phyloP scores from a whole-genome alignment of 1,140 invertebrate species.

The Cyphomyrmex costatus region DNA sequence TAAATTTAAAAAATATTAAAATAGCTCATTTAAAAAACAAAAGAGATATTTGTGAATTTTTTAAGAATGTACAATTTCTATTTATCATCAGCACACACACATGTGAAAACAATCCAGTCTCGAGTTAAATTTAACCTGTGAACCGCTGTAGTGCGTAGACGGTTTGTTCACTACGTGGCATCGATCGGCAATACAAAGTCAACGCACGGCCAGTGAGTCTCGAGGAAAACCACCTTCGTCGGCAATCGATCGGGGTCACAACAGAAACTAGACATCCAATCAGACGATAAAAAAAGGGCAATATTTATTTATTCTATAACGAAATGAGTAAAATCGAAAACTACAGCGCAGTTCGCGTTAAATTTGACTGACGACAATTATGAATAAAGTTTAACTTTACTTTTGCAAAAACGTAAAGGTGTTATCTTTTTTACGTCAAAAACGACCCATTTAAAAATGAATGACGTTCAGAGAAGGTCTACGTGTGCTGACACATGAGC shows the following conservation, averaged over 20 bases:
- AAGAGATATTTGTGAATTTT: no score
- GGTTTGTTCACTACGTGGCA: conserved; percentile 48
- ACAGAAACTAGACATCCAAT: conserved; percentile 53
- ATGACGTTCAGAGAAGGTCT: not conserved
- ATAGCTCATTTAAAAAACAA: not conserved
- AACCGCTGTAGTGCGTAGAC: not conserved
- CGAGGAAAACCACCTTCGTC: conserved; percentile 51
- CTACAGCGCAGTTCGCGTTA: no score
- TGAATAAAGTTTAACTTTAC: not conserved
- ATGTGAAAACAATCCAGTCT: not conserved
- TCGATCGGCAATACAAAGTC: conserved; percentile 60
- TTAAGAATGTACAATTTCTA: not conserved
- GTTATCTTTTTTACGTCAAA: not conserved
- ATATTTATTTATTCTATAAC: conserved; percentile 19
- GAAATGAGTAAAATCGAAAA: not conserved
- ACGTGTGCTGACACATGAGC: not conserved
- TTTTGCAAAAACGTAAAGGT: not conserved
- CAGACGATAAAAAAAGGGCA: conserved; percentile 26
- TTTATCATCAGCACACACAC: not conserved
- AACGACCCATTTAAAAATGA: not conserved
- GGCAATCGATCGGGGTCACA: conserved; percentile 68
- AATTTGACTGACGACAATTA: not conserved
- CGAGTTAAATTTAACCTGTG: conserved; percentile 38
- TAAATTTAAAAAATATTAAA: not conserved
- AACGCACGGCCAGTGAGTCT: conserved; percentile 58